Base-by-base conservation (phyloP, 1,140 invertebrate genomes). In the Papilio polyxenes region DNA sequence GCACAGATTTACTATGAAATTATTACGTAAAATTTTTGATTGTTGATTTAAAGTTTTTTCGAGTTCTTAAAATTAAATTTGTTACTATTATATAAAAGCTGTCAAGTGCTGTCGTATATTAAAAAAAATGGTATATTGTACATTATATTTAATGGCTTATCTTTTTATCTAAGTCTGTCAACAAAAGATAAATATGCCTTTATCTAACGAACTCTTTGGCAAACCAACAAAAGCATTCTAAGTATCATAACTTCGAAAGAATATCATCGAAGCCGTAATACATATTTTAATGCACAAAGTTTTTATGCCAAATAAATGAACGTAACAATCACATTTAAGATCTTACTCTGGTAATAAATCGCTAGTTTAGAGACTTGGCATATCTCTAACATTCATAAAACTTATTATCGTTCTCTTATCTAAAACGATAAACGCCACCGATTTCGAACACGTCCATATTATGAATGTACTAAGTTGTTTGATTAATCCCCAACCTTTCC, bases 331-430 rank as follows among this genome's bases (percentile, higher is more conserved):
- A 20, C 56, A 59, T 59, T 9, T 9, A 17, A 59, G 56, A 20
- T 59, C 17, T 65, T 65, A 65, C 31, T 37, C 62, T 13, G 10
- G 10, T 31, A 65, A 65, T 65, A 65, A 65, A 65, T 65, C 23
- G 1, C 23, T 65, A 65, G 9, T 65, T 31, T 23, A 31, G 13
- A 23, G 62, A 65, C 20, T 65, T 65, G 62, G 62, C 62, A 65
- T 10, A 65, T 65, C 31, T 15, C 62, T 65, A n/a, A 11, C 62
- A 3, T 65, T 37, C 62, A 65, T 65, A 65, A 65, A 62, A 65
- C 20, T 65, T 65, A 65, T 65, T 23, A 65, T 65, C 31, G 62
- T 65, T 11, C n/a, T 17, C 23, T 65, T 65, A 65, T 65, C 62
- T 65, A 23, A 10, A 31, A 65, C 9, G 62, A 65, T 65, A 65